phyloP scores from a whole-genome alignment of 1,140 invertebrate genomes.

The Apis mellifera region DNA sequence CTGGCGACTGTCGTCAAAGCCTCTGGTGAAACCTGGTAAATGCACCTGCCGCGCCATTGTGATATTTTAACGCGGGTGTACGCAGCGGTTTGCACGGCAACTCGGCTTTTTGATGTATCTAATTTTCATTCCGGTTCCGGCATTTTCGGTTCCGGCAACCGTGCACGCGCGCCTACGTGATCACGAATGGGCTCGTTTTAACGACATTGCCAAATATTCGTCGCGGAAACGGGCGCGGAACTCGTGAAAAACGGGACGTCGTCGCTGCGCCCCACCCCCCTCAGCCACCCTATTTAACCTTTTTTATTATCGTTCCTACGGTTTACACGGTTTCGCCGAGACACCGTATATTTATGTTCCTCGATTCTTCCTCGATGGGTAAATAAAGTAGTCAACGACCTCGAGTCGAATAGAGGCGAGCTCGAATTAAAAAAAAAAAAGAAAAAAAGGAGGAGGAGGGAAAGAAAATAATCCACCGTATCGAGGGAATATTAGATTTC shows the following conservation, averaged over 20 bases:
- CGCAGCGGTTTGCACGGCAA: conserved; percentile 13
- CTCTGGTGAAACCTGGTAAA: conserved; percentile 57
- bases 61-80: conserved; percentile 53
- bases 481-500: neutral
- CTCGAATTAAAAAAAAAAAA: neutral
- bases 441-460: neutral
- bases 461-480: too few species aligned
- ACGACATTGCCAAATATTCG: conserved; percentile 5
- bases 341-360: neutral
- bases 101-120: conserved; percentile 45
- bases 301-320: conserved; percentile 5
- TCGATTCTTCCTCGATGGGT: neutral
- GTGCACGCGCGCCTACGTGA: neutral
- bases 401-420: neutral
- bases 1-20: conserved; percentile 74
- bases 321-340: neutral
- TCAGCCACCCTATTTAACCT: conserved; percentile 3
- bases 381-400: neutral
- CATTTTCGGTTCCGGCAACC: conserved; percentile 26
- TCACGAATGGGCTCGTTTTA: neutral
- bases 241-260: conserved; percentile 7
- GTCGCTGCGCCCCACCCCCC: neutral
- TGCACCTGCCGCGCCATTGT: conserved; percentile 62
- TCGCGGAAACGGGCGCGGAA: neutral
- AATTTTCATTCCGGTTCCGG: conserved; percentile 57